Percentiles rank a stretch among this genome's conserved stretches.
phyloP scores from a whole-genome alignment of 2,888 invertebrate genomes.

The Cephus rjabovi region DNA sequence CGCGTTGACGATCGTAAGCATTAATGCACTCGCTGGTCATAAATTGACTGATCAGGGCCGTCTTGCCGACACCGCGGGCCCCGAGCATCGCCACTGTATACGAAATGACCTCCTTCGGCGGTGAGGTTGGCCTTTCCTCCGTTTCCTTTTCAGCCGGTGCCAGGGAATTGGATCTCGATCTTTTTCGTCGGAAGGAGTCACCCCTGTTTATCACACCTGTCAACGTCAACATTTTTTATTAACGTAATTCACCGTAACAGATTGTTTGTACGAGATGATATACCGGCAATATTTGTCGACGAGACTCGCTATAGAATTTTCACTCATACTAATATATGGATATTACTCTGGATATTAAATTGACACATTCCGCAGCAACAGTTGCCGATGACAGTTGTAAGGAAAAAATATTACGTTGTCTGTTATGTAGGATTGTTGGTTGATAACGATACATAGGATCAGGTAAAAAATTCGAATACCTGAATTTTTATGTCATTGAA shows the following conservation, averaged over 20 bases:
- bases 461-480: conserved; percentile 32
- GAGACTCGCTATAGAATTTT: too few species aligned
- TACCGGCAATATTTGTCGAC: too few species aligned
- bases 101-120: conserved; percentile 65
- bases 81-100: conserved; percentile 75
- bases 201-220: conserved; percentile 93
- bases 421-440: too few species aligned
- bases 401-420: too few species aligned
- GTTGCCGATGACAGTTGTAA: too few species aligned
- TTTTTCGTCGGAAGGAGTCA: conserved; percentile 89
- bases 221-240: conserved; percentile 34
- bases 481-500: conserved; percentile 7
- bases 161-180: conserved; percentile 86
- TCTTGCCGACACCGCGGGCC: conserved; percentile 71
- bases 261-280: too few species aligned
- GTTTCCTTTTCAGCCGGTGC: conserved; percentile 69
- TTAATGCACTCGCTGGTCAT: conserved; percentile 95
- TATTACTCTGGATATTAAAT: too few species aligned
- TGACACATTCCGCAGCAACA: too few species aligned
- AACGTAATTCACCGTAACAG: neutral
- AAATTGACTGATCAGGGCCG: conserved; percentile 75
- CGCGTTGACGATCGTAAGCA: conserved; percentile 89
- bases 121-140: conserved; percentile 48
- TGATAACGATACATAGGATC: conserved; percentile 26
- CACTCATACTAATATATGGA: too few species aligned